Evolutionary conservation across 1,140 invertebrate species (phyloP).

Genomic region (Drosophila suzukii): DNA sequence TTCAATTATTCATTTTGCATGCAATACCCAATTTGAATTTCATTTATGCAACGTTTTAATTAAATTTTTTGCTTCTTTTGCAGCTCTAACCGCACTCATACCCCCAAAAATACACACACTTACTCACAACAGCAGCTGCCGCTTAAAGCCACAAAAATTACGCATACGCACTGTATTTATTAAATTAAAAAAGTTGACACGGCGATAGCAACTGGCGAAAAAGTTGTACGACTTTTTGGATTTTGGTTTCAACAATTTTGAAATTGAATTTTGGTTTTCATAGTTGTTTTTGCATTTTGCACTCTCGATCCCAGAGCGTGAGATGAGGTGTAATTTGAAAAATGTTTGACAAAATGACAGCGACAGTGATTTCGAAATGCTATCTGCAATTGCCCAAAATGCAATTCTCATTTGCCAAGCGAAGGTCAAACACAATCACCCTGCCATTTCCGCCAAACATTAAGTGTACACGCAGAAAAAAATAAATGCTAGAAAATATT

Average conservation of each 20-base stretch:
- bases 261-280: conserved; percentile 54
- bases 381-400: conserved; percentile 19
- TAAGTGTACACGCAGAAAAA: neutral
- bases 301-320: conserved; percentile 4
- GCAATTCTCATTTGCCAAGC: conserved; percentile 24
- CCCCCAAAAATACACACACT: conserved; percentile 12
- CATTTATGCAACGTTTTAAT: conserved; percentile 72
- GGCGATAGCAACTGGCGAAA: conserved; percentile 23
- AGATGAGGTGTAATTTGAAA: conserved; percentile 51
- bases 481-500: too few species aligned
- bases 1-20: conserved; percentile 78
- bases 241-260: conserved; percentile 43
- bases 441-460: conserved; percentile 13
- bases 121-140: conserved; percentile 36
- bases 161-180: conserved; percentile 70
- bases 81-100: conserved; percentile 40
- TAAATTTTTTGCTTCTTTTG: conserved; percentile 62
- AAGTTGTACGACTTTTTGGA: conserved; percentile 56
- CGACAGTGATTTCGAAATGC: conserved; percentile 29
- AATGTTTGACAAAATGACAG: conserved; percentile 42
- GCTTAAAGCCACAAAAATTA: conserved; percentile 71
- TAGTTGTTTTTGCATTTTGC: conserved; percentile 4
- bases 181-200: conserved; percentile 75
- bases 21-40: conserved; percentile 69
- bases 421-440: conserved; percentile 21